These are phyloP conservation scores for Folsomia manolachei DNA, from an alignment of 2,888 invertebrate species.

Conservation along the genomic window DNA sequence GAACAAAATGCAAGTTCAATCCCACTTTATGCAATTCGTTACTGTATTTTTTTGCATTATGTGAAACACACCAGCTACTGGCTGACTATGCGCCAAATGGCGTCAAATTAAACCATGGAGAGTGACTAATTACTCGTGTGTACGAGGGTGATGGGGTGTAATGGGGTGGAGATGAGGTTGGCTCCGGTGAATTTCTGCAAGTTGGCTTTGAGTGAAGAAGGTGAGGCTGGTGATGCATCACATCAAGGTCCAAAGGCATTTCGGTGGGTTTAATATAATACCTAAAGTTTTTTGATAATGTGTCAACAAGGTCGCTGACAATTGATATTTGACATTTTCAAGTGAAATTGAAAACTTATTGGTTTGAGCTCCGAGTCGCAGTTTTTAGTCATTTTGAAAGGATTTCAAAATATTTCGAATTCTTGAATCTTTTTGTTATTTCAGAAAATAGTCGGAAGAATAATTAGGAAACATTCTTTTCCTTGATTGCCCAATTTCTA, in stretches of 20 bases:
- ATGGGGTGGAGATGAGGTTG: conserved; percentile 1
- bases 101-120: conserved; percentile 10
- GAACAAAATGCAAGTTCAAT: background rate
- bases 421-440: too few relatives aligned
- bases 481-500: too few relatives aligned
- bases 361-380: too few relatives aligned
- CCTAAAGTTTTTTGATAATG: background rate
- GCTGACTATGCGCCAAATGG: conserved; percentile 7
- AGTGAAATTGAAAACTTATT: background rate
- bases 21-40: background rate
- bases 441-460: too few relatives aligned
- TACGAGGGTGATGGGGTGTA: conserved; percentile 3
- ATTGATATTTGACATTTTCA: background rate
- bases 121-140: conserved; percentile 16
- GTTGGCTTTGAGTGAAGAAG: too few relatives aligned
- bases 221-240: background rate
- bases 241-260: background rate
- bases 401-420: too few relatives aligned
- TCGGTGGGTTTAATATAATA: background rate
- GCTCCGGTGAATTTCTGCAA: too few relatives aligned
- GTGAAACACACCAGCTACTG: background rate
- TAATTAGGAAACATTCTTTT: too few relatives aligned
- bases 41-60: too few relatives aligned
- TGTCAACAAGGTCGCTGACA: background rate
- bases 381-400: too few relatives aligned